Evolutionary conservation across 92 coral and sea anemone species (phyloP), one percentile per base, ranked within the genome.

Genomic region (Bergia sp.): DNA sequence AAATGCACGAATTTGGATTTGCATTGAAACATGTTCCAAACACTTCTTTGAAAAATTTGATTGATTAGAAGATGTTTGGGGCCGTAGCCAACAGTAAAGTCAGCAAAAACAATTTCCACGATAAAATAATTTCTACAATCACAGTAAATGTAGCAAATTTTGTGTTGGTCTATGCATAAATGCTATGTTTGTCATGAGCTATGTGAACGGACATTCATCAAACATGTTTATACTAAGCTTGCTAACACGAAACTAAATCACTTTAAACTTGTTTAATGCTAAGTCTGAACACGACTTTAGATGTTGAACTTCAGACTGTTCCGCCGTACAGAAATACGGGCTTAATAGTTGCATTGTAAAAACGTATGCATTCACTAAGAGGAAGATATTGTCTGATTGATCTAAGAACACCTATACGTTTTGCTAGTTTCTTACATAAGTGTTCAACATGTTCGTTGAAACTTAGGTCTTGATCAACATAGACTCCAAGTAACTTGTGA

Each of bases 61-160:
- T 66, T 66, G 37, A 66, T 66, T 66, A 66, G 73, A 66, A 66
- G 20, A 66, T 66, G 73, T 20, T 21, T 66, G 20, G 73, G 73
- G 37, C 73, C 76, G 76, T 71, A 71, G 39, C 76, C 76, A 71
- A 23, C 76, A 71, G 76, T 29, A 71, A 29, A 71, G 39, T 71
- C 76, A 71, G 76, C 76, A 71, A 71, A 23, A 71, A 71, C 76
- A 71, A 71, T 71, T 71, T 71, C 76, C 76, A 71, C 76, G 76
- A 71, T 71, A 36, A 72, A 72, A 7, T 72, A 7, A 72, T 72
- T 72, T 72, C 76, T 72, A 72, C 76, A 72, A 23, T 72, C 39
- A 72, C 76, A 72, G 76, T 72, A 72, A 21, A 69, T 69, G 75
- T 20, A 21, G 75, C 75, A 69, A 72, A 72, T 72, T 36, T 72